Conservation (phyloP, 2,888 invertebrate species). For the Odontocolon sp. region DNA sequence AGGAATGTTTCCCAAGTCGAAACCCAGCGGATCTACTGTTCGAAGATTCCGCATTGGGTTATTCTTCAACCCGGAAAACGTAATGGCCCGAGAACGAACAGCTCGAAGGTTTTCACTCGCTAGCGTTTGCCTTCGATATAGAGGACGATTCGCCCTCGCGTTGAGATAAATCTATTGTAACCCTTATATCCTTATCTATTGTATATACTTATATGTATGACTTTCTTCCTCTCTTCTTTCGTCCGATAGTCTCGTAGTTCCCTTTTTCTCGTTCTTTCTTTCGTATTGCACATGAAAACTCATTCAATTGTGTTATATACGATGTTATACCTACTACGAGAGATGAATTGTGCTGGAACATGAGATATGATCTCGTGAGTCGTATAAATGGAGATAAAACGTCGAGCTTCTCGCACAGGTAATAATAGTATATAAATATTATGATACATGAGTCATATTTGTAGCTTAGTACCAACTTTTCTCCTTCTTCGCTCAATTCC, state of each 20-base stretch:
- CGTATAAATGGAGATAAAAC: constrained; percentile 4
- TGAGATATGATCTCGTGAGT: constrained; percentile 17
- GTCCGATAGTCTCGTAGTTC: background rate
- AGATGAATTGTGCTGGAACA: constrained; percentile 13
- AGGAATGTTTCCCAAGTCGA: constrained; percentile 43
- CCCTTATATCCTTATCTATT: constrained; percentile 7
- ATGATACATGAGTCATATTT: background rate
- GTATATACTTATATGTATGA: constrained; percentile 7
- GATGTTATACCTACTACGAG: background rate
- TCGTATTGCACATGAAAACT: constrained; percentile 15
- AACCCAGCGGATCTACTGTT: constrained; percentile 41
- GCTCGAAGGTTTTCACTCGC: constrained; percentile 51
- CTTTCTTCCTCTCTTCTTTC: background rate
- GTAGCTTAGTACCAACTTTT: background rate
- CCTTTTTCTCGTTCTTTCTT: background rate
- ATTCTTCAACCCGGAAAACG: constrained; percentile 55
- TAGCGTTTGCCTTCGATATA: constrained; percentile 53
- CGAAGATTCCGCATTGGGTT: constrained; percentile 66
- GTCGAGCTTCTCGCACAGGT: background rate
- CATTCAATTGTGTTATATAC: constrained; percentile 29
- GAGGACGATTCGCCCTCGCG: constrained; percentile 25
- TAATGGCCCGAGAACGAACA: constrained; percentile 54
- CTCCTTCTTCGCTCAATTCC: background rate
- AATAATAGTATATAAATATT: background rate
- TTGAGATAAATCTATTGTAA: constrained; percentile 25